phyloP scores from a whole-genome alignment of 1,140 invertebrate species.

The Trigoniulus corallinus region DNA sequence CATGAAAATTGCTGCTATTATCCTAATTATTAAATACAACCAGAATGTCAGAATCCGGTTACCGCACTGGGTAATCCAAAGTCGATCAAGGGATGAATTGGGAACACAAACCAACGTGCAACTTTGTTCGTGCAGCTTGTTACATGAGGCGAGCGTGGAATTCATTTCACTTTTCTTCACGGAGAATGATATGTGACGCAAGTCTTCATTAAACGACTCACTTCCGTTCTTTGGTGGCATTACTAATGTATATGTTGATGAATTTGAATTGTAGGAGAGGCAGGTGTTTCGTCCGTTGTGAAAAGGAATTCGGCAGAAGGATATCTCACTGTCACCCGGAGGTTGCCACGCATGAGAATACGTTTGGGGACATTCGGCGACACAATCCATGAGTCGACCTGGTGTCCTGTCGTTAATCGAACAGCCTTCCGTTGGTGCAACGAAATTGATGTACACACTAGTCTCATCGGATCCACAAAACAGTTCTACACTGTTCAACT shows the following conservation, averaged over 20 bases:
- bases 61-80: neutral
- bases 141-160: neutral
- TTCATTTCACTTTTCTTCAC: neutral
- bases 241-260: neutral
- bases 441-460: neutral
- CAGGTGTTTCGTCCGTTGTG: too few species aligned
- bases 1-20: conserved; percentile 53
- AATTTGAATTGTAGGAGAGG: neutral
- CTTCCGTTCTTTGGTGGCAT: neutral
- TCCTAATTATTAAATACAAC: conserved; percentile 55
- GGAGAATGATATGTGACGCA: neutral
- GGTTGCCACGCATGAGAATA: neutral
- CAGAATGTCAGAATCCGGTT: conserved; percentile 38
- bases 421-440: neutral
- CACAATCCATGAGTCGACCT: neutral
- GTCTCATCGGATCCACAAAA: neutral
- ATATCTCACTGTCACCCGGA: neutral
- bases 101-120: neutral
- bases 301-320: too few species aligned
- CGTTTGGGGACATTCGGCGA: neutral
- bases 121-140: neutral
- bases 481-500: neutral
- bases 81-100: neutral
- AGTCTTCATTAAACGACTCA: neutral
- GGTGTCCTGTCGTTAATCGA: neutral